Evolutionary conservation across 2,113 vertebrate genomes (phyloP), one percentile per base, ranked within the genome.

Genomic region (Phalacrocorax pelagicus): DNA sequence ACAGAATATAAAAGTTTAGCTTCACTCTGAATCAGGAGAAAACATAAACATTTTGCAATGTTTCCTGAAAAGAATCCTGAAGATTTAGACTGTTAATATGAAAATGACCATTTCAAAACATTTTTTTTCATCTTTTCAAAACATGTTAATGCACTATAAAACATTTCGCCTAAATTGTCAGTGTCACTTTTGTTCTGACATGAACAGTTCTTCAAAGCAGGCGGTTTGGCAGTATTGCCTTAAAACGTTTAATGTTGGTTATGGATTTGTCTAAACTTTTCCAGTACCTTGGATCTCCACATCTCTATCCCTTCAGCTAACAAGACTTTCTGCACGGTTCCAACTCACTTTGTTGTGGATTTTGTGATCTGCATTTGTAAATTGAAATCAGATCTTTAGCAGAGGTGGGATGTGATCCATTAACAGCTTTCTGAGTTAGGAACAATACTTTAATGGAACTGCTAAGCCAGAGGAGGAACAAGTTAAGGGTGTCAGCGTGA

Each of bases 1-100:
- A 57, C 62, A 24, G 42, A 94, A 91, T 36, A 61, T 36, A 87
- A 89, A 92, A 69, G 78, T 61, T 82, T 58, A 10, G 20, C 73
- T 96, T 87, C 63, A 23, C 72, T 59, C 54, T 30, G 71, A 91
- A 52, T 81, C n/a, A 23, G 66, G 40, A 66, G 49, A 96, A 94
- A 96, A 91, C 58, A 71, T 69, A 95, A 95, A 95, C 58, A 62
- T 80, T 94, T 74, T 58, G 32, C n/a, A 69, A 81, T 15, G 46
- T 46, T 91, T 92, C 52, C 47, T 79, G 77, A 79, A 55, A 6
- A 91, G 70, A 84, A 90, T 82, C 94, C 61, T 44, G 75, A 81
- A 91, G 59, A 22, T 44, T 75, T 44, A 65, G 44, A 61, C 36
- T 59, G 36, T 71, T 84, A 91, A 78, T 88, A 78, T 11, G 69